Evolutionary conservation across 2,113 vertebrate species (phyloP).

Genomic region (Colaptes auratus): DNA sequence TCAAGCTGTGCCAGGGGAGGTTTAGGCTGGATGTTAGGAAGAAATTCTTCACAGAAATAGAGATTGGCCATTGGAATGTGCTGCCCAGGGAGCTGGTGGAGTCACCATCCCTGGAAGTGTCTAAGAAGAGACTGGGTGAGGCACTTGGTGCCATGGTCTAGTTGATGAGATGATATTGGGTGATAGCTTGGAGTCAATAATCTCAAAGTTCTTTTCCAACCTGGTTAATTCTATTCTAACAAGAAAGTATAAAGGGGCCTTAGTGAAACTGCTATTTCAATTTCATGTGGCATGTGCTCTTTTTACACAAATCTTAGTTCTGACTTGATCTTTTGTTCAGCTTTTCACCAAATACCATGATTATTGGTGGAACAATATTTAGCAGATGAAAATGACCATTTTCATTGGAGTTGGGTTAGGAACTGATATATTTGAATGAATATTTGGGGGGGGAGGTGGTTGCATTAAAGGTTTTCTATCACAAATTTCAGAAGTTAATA

Average conservation of each 20-base stretch:
- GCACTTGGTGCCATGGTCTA: no score
- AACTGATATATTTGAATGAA: conserved; percentile 68
- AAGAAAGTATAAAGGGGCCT: neutral
- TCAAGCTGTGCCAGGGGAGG: no score
- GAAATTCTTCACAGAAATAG: no score
- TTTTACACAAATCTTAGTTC: neutral
- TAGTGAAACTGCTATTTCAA: neutral
- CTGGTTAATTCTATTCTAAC: no score
- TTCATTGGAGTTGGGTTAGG: conserved; percentile 34
- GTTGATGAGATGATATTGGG: no score
- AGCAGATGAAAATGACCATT: conserved; percentile 33
- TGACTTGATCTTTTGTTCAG: neutral
- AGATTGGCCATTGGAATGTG: no score
- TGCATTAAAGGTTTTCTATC: conserved; percentile 76
- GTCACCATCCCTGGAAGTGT: no score
- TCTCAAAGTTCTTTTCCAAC: no score
- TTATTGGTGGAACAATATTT: conserved; percentile 53
- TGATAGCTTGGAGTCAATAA: no score
- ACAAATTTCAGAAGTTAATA: conserved; percentile 73
- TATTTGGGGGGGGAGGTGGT: conserved; percentile 6
- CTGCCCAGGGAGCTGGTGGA: no score
- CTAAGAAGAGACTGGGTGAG: no score
- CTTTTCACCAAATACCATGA: conserved; percentile 20
- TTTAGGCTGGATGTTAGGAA: no score
- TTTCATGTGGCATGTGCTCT: neutral